A percentile compares a stretch with the other conserved stretches of the same genome.
phyloP scores from a whole-genome alignment of 2,888 invertebrate species.

The Patella caerulea region DNA sequence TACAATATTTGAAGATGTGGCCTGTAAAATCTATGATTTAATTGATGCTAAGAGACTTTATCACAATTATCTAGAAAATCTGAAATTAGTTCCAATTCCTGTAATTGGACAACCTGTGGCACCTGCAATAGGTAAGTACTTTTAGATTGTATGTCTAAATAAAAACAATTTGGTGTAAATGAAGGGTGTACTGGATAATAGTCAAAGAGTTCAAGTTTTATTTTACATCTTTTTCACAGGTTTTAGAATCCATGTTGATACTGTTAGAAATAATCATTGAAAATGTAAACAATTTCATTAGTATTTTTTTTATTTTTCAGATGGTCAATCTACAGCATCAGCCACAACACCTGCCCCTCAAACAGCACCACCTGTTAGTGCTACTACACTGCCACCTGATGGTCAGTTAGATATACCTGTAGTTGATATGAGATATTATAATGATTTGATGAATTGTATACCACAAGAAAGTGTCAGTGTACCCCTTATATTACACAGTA shows the following conservation, averaged over 20 bases:
- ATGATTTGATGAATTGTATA: constrained; percentile 67
- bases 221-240: too few species aligned
- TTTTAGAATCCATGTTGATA: too few species aligned
- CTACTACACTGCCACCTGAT: constrained; percentile 41
- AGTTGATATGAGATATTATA: constrained; percentile 70
- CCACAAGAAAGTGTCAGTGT: constrained; percentile 70
- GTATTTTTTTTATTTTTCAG: not conserved
- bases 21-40: constrained; percentile 68
- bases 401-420: constrained; percentile 37
- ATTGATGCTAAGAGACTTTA: constrained; percentile 67
- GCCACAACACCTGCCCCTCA: constrained; percentile 20
- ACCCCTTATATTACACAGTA: constrained; percentile 66
- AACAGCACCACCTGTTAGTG: constrained; percentile 32
- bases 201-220: too few species aligned
- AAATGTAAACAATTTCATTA: too few species aligned
- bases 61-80: constrained; percentile 65
- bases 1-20: constrained; percentile 68
- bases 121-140: not conserved
- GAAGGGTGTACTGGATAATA: too few species aligned
- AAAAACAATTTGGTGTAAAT: too few species aligned
- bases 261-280: too few species aligned
- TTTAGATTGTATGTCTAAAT: not conserved
- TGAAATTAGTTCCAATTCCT: constrained; percentile 63
- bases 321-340: constrained; percentile 19
- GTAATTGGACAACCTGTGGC: constrained; percentile 38